These are phyloP conservation scores for Ametastegia equiseti DNA, from an alignment of 2,888 invertebrate genomes.

Conservation along the genomic window DNA sequence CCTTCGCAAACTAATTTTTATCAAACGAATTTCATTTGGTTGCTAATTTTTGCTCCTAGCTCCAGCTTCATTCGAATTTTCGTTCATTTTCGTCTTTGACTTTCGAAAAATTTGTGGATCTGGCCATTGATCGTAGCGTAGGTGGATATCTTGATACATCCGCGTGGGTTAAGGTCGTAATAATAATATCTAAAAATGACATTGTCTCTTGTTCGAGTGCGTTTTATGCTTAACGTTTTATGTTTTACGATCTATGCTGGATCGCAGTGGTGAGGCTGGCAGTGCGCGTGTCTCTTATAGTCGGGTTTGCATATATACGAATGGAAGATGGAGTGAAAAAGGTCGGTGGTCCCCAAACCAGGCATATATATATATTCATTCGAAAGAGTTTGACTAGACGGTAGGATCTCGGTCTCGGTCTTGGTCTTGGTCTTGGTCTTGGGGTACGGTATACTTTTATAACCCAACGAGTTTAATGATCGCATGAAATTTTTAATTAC, in stretches of 20 bases:
- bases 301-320: slow-evolving; percentile 10
- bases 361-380: no score
- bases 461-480: slow-evolving; percentile 73
- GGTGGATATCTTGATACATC: neutral
- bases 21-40: no score
- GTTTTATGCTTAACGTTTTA: slow-evolving; percentile 40
- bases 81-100: no score
- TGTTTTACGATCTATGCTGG: slow-evolving; percentile 57
- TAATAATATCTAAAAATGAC: slow-evolving; percentile 48
- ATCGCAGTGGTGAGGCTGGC: no score
- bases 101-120: no score
- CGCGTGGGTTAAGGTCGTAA: slow-evolving; percentile 21
- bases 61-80: no score
- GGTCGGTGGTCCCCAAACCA: no score
- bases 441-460: slow-evolving; percentile 65
- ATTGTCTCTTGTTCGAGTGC: slow-evolving; percentile 39
- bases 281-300: slow-evolving; percentile 20
- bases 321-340: no score
- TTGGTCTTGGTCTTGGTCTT: no score
- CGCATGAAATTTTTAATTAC: slow-evolving; percentile 75
- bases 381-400: no score
- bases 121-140: neutral
- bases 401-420: neutral
- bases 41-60: no score
- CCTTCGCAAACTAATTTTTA: no score